Evolutionary conservation across 1,140 invertebrate species (phyloP).

Genomic region (Drosophila burlai): DNA sequence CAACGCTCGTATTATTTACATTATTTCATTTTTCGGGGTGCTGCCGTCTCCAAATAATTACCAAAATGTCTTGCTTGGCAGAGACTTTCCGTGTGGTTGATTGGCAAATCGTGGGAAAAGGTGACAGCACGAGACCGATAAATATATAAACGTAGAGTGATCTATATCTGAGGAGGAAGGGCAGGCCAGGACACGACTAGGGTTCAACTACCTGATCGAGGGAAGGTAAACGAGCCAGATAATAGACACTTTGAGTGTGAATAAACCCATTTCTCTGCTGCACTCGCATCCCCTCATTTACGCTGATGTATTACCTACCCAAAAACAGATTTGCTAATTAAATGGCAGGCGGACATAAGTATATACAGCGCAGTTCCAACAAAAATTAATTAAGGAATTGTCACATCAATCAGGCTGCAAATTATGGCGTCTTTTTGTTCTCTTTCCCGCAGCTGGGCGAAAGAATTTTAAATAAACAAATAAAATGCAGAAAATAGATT

Average conservation of each 20-base stretch:
- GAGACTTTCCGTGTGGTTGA: conserved; percentile 2
- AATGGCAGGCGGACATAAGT: conserved; percentile 34
- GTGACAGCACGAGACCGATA: conserved; percentile 10
- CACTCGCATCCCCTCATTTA: conserved; percentile 59
- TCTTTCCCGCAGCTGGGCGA: conserved; percentile 6
- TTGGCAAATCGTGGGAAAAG: conserved; percentile 58
- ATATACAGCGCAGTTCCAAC: conserved; percentile 40
- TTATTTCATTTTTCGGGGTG: conserved; percentile 15
- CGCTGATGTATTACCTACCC: conserved; percentile 73
- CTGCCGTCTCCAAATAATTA: conserved; percentile 32
- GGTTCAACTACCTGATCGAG: conserved; percentile 47
- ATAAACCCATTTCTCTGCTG: conserved; percentile 60
- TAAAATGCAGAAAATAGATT: conserved; percentile 82
- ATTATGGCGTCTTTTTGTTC: conserved; percentile 51
- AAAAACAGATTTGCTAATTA: conserved; percentile 71
- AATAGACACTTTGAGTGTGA: conserved; percentile 55
- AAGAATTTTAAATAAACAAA: conserved; percentile 80
- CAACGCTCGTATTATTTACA: conserved; percentile 27
- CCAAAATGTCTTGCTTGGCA: conserved; percentile 27
- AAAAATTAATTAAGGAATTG: conserved; percentile 80
- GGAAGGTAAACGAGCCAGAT: conserved; percentile 60
- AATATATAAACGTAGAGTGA: neutral
- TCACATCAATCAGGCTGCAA: conserved; percentile 78
- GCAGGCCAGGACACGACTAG: conserved; percentile 24
- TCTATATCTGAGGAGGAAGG: conserved; percentile 35